These are phyloP conservation scores for Pristionchus maxplancki DNA, from an alignment of 2,888 invertebrate genomes.

Conservation along the genomic window DNA sequence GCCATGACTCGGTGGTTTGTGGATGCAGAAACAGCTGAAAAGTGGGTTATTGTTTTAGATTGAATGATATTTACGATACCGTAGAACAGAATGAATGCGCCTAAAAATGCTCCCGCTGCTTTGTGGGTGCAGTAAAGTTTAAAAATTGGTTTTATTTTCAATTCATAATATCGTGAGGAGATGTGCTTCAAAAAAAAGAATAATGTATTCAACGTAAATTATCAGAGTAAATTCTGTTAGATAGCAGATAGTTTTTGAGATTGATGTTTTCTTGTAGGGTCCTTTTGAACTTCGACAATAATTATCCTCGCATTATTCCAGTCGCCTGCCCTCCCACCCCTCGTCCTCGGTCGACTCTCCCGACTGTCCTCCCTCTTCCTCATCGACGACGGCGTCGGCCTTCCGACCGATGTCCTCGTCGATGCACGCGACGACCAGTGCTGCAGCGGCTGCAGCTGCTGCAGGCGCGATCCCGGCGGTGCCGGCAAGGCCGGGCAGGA, in stretches of 20 bases:
- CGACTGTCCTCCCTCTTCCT: slow-evolving; percentile 40
- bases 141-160: background rate
- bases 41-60: background rate
- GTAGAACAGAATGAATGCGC: too few species aligned
- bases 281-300: background rate
- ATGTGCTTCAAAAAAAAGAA: too few species aligned
- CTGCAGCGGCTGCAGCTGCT: background rate
- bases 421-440: slow-evolving; percentile 15
- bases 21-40: background rate
- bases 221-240: too few species aligned
- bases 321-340: background rate
- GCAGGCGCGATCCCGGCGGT: background rate
- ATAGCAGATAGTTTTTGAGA: too few species aligned
- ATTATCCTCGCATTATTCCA: background rate
- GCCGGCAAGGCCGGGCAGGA: slow-evolving; percentile 26
- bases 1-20: background rate
- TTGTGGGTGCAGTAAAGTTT: too few species aligned
- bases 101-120: background rate
- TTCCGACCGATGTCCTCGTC: slow-evolving; percentile 51
- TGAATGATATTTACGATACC: background rate
- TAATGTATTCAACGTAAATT: too few species aligned
- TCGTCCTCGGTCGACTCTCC: slow-evolving; percentile 7
- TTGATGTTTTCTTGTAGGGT: too few species aligned
- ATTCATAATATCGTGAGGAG: too few species aligned
- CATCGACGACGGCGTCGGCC: slow-evolving; percentile 19